phyloP scores from a whole-genome alignment of 2,888 invertebrate genomes.

The Trissonchulus latispiculum region DNA sequence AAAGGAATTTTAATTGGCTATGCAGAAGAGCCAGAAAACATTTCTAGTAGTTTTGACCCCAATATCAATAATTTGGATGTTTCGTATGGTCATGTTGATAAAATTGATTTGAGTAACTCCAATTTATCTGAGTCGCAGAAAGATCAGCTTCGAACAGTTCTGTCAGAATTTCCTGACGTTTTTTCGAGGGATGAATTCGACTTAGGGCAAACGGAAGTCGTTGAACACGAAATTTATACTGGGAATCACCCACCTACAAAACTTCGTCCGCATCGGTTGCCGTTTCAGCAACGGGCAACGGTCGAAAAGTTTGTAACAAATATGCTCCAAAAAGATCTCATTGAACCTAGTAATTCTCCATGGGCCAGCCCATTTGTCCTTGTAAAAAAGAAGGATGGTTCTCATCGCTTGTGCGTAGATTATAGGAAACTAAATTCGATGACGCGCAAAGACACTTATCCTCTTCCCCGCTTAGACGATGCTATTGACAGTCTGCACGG shows the following conservation, averaged over 20 bases:
- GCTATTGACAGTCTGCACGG: not conserved
- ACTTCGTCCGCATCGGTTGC: not conserved
- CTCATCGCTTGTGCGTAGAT: slow-evolving; percentile 29
- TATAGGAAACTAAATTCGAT: slow-evolving; percentile 28
- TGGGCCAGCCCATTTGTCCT: slow-evolving; percentile 41
- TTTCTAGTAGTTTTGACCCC: too few species aligned
- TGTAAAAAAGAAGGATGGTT: slow-evolving; percentile 37
- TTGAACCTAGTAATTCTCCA: slow-evolving; percentile 33
- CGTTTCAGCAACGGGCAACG: not conserved
- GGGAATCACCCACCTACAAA: not conserved
- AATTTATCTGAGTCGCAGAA: not conserved
- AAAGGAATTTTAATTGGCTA: too few species aligned
- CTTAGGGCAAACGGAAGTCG: not conserved
- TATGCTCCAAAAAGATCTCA: slow-evolving; percentile 8
- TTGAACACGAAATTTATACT: not conserved
- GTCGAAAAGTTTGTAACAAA: not conserved
- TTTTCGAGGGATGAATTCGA: not conserved
- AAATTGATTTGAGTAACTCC: not conserved
- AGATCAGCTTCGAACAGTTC: not conserved
- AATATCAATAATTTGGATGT: too few species aligned
- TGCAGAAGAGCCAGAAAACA: too few species aligned
- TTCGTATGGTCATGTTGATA: not conserved
- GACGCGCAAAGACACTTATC: slow-evolving; percentile 24
- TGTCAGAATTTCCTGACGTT: not conserved
- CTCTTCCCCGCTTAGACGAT: slow-evolving; percentile 25